These are phyloP conservation scores for Drosophila monieri DNA, from an alignment of 2,888 invertebrate genomes.

Conservation along the genomic window DNA sequence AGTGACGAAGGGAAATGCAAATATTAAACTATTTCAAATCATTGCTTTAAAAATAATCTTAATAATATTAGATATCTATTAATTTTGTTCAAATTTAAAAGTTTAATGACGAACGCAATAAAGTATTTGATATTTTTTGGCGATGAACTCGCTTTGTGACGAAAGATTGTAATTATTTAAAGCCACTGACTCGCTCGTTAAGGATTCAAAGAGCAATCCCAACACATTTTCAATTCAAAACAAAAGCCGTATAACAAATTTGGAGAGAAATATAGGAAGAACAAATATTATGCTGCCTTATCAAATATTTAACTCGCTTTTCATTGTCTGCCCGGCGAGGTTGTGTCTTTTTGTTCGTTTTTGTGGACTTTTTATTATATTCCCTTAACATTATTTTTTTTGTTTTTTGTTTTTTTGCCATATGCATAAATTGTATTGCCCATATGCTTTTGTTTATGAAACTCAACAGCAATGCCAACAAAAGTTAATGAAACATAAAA, in stretches of 20 bases:
- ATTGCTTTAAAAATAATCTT: too few species aligned
- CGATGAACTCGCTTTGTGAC: too few species aligned
- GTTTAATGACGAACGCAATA: too few species aligned
- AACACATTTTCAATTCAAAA: conserved; percentile 3
- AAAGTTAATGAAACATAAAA: conserved; percentile 75
- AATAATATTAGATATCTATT: too few species aligned
- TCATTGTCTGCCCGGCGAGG: conserved; percentile 61
- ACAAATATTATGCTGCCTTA: conserved; percentile 49
- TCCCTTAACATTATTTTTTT: too few species aligned
- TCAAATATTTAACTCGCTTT: conserved; percentile 72
- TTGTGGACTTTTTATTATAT: conserved; percentile 30
- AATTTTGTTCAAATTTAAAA: too few species aligned
- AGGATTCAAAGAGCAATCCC: background rate
- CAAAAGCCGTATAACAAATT: conserved; percentile 30
- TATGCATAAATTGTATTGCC: conserved; percentile 77
- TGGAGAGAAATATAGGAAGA: conserved; percentile 34
- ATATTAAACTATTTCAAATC: background rate
- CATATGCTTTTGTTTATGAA: conserved; percentile 75
- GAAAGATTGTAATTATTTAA: background rate
- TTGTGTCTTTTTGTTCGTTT: conserved; percentile 2
- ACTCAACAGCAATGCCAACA: conserved; percentile 32
- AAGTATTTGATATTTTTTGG: too few species aligned
- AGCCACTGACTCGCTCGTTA: background rate
- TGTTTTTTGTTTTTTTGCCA: conserved; percentile 46
- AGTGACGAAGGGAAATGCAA: background rate